Conservation (phyloP, 2,888 invertebrate genomes). For the Amaurobius ferox region DNA sequence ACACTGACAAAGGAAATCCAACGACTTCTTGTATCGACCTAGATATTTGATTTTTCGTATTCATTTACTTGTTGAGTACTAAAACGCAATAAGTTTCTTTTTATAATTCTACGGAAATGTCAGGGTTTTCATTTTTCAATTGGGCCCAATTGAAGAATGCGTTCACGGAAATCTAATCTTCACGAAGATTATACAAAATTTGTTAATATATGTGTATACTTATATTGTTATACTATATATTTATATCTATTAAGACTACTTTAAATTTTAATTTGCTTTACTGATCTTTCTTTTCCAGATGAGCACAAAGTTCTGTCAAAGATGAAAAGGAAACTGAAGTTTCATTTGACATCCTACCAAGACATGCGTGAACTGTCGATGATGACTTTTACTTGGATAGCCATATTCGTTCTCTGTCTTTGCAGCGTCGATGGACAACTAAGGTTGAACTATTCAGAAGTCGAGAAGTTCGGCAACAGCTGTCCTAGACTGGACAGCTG, state of each 20-base stretch:
- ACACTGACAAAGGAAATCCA: no score
- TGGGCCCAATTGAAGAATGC: neutral
- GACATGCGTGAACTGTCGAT: neutral
- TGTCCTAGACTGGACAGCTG: slow-evolving; percentile 63
- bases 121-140: no score
- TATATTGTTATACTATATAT: neutral
- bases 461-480: slow-evolving; percentile 46
- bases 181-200: no score
- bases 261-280: neutral
- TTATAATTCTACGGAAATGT: no score
- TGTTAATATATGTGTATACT: neutral
- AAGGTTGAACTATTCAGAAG: slow-evolving; percentile 36
- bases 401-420: neutral
- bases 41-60: no score
- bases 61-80: no score
- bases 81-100: no score
- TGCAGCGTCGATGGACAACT: neutral
- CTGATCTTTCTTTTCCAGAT: neutral
- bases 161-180: no score
- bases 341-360: neutral
- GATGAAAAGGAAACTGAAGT: neutral
- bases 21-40: no score
- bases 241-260: neutral
- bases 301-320: neutral
- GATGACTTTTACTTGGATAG: neutral